Conservation (phyloP, 92 coral and sea anemone genomes). For the Zoanthus solanderi region DNA sequence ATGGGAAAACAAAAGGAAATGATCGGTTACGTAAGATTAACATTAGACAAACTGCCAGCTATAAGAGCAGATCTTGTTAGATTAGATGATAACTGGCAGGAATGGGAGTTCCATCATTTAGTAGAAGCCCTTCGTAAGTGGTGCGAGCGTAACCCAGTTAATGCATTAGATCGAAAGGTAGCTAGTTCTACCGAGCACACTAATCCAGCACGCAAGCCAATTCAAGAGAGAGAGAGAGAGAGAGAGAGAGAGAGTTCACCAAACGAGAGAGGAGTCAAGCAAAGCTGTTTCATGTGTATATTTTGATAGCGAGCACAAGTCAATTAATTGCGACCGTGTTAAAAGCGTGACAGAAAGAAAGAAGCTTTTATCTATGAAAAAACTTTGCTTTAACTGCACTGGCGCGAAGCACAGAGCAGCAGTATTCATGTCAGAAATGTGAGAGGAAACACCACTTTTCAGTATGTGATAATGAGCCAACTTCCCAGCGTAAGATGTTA, state of each 20-base stretch:
- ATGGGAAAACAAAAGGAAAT: neutral
- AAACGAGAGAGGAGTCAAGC: neutral
- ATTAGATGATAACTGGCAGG: too few species aligned
- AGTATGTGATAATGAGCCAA: too few species aligned
- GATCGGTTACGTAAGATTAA: neutral
- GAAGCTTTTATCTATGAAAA: constrained; percentile 1
- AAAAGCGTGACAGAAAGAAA: neutral
- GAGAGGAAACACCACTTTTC: neutral
- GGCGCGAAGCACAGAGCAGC: too few species aligned
- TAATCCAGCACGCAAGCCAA: neutral
- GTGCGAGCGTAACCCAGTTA: neutral
- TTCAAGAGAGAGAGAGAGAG: neutral
- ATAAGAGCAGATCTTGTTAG: too few species aligned
- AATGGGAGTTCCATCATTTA: neutral
- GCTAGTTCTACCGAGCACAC: neutral
- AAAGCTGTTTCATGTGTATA: neutral
- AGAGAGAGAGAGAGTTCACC: neutral
- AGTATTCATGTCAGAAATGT: neutral
- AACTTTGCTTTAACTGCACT: constrained; percentile 39
- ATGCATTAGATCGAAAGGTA: neutral
- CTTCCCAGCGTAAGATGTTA: too few species aligned
- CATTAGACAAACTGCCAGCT: neutral
- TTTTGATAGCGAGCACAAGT: neutral
- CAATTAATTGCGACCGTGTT: neutral
- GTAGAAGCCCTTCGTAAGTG: neutral